Base-by-base conservation (phyloP, 2,113 vertebrate genomes). In the Crocuta crocuta region DNA sequence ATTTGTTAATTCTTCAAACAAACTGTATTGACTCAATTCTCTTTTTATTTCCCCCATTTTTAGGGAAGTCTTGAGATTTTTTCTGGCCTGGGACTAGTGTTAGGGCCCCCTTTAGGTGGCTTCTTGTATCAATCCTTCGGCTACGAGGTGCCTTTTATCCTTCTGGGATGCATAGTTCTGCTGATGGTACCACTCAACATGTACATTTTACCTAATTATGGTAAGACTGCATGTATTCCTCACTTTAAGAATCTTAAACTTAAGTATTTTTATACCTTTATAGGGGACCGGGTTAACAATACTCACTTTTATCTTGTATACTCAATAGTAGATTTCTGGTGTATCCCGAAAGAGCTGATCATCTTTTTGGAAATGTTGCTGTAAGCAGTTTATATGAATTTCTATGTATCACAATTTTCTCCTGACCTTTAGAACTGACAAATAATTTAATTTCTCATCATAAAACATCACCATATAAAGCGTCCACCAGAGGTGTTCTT, bases 61-160 rank as follows among this genome's bases (percentile, higher is more conserved):
- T 98, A 99, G 99, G 99, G 99, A 35, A 99, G 95, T 98, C 98
- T 99, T 98, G 99, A 99, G 98, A 98, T 99, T 91, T 99, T 99
- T 61, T 84, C 99, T 85, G 99, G 99, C 19, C 98, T 99, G 0
- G 99, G 99, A 10, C 97, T 99, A 2, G 99, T 99, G 4, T 68
- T 99, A 35, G 99, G 99, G 1, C 99, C 99, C 0, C 99, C 99
- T 3, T 87, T 99, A 28, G 99, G 99, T 91, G 99, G 99, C 9
- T 99, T 99, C 98, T 98, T 99, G 63, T 99, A 99, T 98, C 99
- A 99, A 7, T 94, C 99, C 0, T 99, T 99, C 98, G 99, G 99
- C 82, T 99, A 99, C 35, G 99, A 99, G 98, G 82, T 99, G 35
- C 99, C 99, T 80, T 99, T 99, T 90, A 98, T 99, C 98, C 94